Conservation (phyloP, 2,113 vertebrate species). For the human region GRCh38 chr13:88970001-88970500, state of each 20-base stretch:
- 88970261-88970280: not conserved
- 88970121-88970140: too few relatives aligned
- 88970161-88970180: too few relatives aligned
- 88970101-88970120: not conserved
- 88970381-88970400: not conserved
- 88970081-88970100: too few relatives aligned
- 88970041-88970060: too few relatives aligned
- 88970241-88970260: not conserved
- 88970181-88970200: not conserved
- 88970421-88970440: not conserved
- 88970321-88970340: not conserved
- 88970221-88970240: not conserved
- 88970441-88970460: not conserved
- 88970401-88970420: too few relatives aligned
- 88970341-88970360: not conserved
- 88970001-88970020: too few relatives aligned
- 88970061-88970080: too few relatives aligned
- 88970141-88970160: too few relatives aligned
- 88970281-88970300: not conserved
- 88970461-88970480: not conserved
- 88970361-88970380: not conserved
- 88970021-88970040: too few relatives aligned
- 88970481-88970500: not conserved
- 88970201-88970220: not conserved
- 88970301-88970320: not conserved